Evolutionary conservation across 2,888 invertebrate genomes (phyloP).

Genomic region (Cabera pusaria): DNA sequence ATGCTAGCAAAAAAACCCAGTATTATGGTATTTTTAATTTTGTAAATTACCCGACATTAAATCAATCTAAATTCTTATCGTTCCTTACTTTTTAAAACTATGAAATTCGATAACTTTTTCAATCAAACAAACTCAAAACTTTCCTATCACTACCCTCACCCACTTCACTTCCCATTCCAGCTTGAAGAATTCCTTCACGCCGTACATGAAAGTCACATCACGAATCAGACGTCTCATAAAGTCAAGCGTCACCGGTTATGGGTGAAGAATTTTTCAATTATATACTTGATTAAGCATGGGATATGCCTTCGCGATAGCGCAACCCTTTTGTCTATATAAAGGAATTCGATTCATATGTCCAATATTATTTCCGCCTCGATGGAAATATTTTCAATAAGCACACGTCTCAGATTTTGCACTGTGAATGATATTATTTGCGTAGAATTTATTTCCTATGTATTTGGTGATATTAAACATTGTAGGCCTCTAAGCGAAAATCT

Average conservation of each 20-base stretch:
- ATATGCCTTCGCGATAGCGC: slow-evolving; percentile 40
- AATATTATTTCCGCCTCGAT: slow-evolving; percentile 67
- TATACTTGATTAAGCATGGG: slow-evolving; percentile 45
- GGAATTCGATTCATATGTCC: slow-evolving; percentile 67
- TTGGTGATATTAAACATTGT: too few species aligned
- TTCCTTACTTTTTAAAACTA: too few species aligned
- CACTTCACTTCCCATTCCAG: too few species aligned
- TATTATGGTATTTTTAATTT: too few species aligned
- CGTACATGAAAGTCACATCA: slow-evolving; percentile 33
- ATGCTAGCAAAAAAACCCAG: too few species aligned
- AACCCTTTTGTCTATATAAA: slow-evolving; percentile 51
- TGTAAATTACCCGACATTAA: too few species aligned
- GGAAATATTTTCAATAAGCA: slow-evolving; percentile 74
- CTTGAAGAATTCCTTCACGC: slow-evolving; percentile 22
- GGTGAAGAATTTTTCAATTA: slow-evolving; percentile 49
- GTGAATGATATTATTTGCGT: slow-evolving; percentile 44
- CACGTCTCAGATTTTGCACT: slow-evolving; percentile 47
- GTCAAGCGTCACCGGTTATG: slow-evolving; percentile 26
- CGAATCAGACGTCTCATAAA: slow-evolving; percentile 30
- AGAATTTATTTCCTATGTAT: too few species aligned
- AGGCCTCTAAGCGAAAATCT: too few species aligned
- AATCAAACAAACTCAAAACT: too few species aligned
- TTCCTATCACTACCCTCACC: too few species aligned
- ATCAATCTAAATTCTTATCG: too few species aligned
- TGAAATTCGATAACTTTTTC: too few species aligned